Evolutionary conservation across 2,113 vertebrate genomes (phyloP), one percentile per base, ranked within the genome.

Genomic region (Entomyzon cyanotis): DNA sequence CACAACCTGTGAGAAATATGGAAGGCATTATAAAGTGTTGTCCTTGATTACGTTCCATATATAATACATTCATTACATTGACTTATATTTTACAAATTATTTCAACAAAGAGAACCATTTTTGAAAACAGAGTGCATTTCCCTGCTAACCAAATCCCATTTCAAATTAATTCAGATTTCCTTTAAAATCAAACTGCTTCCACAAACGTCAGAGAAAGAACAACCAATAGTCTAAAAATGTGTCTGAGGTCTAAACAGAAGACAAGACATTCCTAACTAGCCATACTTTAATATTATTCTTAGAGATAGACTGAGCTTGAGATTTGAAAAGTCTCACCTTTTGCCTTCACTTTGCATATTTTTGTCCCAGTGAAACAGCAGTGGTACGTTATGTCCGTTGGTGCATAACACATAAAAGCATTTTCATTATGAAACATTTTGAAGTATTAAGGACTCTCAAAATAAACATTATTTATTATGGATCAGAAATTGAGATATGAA

Each of bases 1-100:
- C 95, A 99, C 99, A 95, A 99, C 99, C 98, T 99, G 98, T 98
- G 64, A 98, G 92, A 59, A 97, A 97, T 60, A 96, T 69, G 22
- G 60, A 97, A 79, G 46, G 82, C 50, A 91, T 89, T 68, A 94
- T 23, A 82, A 87, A 95, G 10, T 87, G 10, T 85, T 92, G 90
- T 64, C 44, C 22, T 83, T 53, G 67, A 92, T 58, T 73, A 87
- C 0, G 8, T 85, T 83, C 64, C 50, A 79, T 62, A 73, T 31
- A 73, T 11, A 90, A 84, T 44, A 79, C 16, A 47, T n/a, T 50
- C 28, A 46, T 74, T 88, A 74, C 50, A 76, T 2, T 50, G 55
- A 79, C 33, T 42, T 77, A 58, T 33, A 44, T 62, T 85, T 59
- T 49, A 75, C 20, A 84, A 89, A 80, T 63, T 41, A 65, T 24